Conservation (phyloP, 2,113 vertebrate genomes). For the Chitala chitala region DNA sequence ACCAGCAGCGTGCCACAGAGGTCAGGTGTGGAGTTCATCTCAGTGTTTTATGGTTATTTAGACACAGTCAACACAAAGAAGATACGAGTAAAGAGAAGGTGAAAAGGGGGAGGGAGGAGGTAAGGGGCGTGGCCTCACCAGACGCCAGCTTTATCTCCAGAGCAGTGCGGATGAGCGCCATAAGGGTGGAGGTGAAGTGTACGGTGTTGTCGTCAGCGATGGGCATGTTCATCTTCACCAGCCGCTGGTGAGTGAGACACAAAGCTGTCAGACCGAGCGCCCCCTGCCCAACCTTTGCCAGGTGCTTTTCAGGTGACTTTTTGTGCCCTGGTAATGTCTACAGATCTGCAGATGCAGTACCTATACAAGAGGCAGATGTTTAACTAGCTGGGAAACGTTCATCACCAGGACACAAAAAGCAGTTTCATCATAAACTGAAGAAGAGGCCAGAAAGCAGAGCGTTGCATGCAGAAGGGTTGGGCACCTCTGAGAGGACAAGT, state of each 20-base stretch:
- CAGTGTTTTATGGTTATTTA: not conserved
- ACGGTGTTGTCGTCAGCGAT: slow-evolving; percentile 85
- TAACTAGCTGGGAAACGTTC: not conserved
- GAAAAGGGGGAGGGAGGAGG: not conserved
- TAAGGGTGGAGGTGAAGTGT: slow-evolving; percentile 93
- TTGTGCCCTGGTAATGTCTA: not conserved
- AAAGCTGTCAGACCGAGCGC: not conserved
- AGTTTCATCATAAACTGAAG: not conserved
- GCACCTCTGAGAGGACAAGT: not conserved
- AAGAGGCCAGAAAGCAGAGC: not conserved
- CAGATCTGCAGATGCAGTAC: not conserved
- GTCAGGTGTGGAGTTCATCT: no score
- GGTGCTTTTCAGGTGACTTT: not conserved
- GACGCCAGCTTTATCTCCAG: slow-evolving; percentile 93
- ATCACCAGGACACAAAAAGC: slow-evolving; percentile 14
- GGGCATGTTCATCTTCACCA: slow-evolving; percentile 98
- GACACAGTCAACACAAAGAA: not conserved
- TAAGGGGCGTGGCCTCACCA: slow-evolving; percentile 58
- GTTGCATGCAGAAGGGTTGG: not conserved
- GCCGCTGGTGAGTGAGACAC: slow-evolving; percentile 63
- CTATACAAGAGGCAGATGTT: not conserved
- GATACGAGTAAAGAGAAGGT: not conserved
- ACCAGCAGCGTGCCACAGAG: no score
- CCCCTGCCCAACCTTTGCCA: not conserved
- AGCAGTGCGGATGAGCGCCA: slow-evolving; percentile 92